phyloP scores from a whole-genome alignment of 2,113 vertebrate species.

The Leptodactylus fuscus region DNA sequence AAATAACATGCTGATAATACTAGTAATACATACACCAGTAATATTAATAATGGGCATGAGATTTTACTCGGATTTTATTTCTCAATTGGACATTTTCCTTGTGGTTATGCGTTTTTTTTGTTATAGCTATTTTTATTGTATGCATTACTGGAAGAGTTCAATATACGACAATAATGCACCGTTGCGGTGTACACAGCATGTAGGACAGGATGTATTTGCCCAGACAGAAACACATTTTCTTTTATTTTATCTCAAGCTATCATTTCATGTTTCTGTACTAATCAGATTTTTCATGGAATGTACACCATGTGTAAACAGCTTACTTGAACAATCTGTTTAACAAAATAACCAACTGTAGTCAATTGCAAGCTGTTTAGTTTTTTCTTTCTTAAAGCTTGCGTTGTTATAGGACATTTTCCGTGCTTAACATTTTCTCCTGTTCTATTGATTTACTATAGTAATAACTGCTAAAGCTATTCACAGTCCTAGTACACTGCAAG shows the following conservation, averaged over 20 bases:
- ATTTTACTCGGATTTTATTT: too few species aligned
- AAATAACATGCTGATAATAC: too few species aligned
- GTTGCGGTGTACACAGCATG: background rate
- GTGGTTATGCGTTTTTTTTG: too few species aligned
- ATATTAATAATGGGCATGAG: too few species aligned
- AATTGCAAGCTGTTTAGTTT: background rate
- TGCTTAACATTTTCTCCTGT: background rate
- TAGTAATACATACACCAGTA: too few species aligned
- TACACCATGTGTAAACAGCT: background rate
- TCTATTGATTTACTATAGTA: too few species aligned
- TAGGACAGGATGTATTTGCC: background rate
- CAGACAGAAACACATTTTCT: background rate
- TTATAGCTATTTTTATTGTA: background rate
- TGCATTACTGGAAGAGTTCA: background rate
- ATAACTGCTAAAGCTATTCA: too few species aligned
- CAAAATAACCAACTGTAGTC: background rate
- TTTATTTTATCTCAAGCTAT: background rate
- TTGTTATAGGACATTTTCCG: background rate
- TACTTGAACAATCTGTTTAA: constrained; percentile 10
- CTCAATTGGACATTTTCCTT: too few species aligned
- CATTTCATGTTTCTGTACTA: constrained; percentile 4
- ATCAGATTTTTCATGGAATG: background rate
- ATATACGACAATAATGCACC: background rate
- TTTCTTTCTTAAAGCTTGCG: background rate
- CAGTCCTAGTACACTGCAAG: too few species aligned